phyloP scores from a whole-genome alignment of 2,888 invertebrate genomes.

The Zhuqinia jingwanae region DNA sequence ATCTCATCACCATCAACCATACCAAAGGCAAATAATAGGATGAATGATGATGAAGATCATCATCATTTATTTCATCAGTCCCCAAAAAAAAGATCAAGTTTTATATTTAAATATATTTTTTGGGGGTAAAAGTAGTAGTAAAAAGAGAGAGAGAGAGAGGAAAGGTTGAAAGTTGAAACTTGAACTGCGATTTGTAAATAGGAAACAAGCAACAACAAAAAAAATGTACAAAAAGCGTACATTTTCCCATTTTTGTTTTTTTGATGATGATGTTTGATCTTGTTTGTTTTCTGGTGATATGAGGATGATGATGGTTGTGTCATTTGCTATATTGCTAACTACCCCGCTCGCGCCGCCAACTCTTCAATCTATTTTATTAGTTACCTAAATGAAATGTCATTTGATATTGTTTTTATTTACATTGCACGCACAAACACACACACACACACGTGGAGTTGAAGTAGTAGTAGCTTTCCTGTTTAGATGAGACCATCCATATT shows the following conservation, averaged over 20 bases:
- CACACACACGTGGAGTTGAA: no score
- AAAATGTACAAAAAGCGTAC: not conserved
- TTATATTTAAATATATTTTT: constrained; percentile 32
- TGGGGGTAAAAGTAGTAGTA: constrained; percentile 23
- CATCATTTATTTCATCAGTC: not conserved
- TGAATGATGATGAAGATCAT: not conserved
- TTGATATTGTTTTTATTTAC: constrained; percentile 52
- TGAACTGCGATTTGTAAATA: constrained; percentile 34
- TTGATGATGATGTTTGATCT: constrained; percentile 12
- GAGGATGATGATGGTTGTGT: not conserved
- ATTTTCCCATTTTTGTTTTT: constrained; percentile 26
- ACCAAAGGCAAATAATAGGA: constrained; percentile 48
- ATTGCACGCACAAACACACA: not conserved
- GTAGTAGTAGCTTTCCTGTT: not conserved
- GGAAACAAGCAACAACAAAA: not conserved
- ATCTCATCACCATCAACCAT: constrained; percentile 44
- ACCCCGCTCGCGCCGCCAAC: not conserved
- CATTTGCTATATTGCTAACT: not conserved
- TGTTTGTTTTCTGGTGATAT: constrained; percentile 22
- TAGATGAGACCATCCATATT: not conserved
- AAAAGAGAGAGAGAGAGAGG: not conserved
- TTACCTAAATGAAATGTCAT: constrained; percentile 43
- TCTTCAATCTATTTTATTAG: constrained; percentile 26
- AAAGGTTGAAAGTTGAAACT: constrained; percentile 51
- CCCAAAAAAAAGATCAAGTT: constrained; percentile 47